phyloP scores from a whole-genome alignment of 1,140 invertebrate genomes.

The Heliothis subflexa region DNA sequence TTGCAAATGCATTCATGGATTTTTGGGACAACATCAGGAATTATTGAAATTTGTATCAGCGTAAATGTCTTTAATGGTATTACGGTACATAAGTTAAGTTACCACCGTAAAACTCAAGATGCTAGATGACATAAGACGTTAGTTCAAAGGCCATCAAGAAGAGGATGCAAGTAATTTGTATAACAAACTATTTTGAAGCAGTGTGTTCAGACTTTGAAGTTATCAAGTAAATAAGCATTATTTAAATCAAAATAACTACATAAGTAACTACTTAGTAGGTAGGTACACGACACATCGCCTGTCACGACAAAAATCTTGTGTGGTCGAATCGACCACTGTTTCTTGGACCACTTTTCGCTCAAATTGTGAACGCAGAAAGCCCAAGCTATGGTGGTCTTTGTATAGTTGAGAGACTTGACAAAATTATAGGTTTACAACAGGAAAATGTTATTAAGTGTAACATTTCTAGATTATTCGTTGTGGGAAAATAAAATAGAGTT shows the following conservation, averaged over 20 bases:
- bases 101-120: neutral
- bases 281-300: slow-evolving; percentile 44
- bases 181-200: neutral
- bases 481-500: slow-evolving; percentile 55
- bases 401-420: slow-evolving; percentile 55
- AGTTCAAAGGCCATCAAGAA: neutral
- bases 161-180: neutral
- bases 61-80: too few relatives aligned
- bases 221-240: slow-evolving; percentile 19
- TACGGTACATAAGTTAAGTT: neutral
- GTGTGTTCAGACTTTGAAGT: neutral
- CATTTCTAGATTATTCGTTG: slow-evolving; percentile 52
- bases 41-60: neutral
- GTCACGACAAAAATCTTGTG: slow-evolving; percentile 67
- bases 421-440: slow-evolving; percentile 69
- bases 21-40: neutral
- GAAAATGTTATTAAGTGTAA: slow-evolving; percentile 67
- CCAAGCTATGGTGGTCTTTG: slow-evolving; percentile 49
- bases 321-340: slow-evolving; percentile 62
- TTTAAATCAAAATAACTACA: slow-evolving; percentile 8
- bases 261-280: slow-evolving; percentile 31
- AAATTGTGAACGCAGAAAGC: slow-evolving; percentile 40
- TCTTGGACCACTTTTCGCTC: slow-evolving; percentile 51
- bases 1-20: neutral
- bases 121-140: neutral